Evolutionary conservation across 1,140 invertebrate species (phyloP).

Genomic region (Odontomachus brunneus): DNA sequence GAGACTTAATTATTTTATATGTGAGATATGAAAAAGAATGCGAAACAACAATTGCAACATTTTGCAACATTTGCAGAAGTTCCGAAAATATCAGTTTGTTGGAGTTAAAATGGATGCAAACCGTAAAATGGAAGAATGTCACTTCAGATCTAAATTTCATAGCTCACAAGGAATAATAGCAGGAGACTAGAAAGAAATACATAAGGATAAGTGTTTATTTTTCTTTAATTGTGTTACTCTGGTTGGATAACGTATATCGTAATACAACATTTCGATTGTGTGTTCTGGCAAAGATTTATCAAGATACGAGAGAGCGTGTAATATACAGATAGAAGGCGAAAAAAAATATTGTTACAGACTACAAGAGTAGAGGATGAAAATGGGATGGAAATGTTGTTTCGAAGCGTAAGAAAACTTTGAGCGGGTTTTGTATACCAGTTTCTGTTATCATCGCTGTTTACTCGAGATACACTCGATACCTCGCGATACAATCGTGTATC

Average conservation of each 20-base stretch:
- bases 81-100: too few relatives aligned
- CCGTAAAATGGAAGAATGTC: too few relatives aligned
- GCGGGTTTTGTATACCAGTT: conserved; percentile 20
- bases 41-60: background rate
- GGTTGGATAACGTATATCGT: background rate
- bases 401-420: conserved; percentile 34
- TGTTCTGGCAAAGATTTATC: conserved; percentile 31
- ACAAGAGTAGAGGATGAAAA: background rate
- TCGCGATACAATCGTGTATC: conserved; percentile 4
- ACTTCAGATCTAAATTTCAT: too few relatives aligned
- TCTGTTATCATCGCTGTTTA: conserved; percentile 27
- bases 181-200: background rate
- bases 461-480: background rate
- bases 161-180: too few relatives aligned
- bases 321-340: conserved; percentile 16
- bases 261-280: conserved; percentile 19
- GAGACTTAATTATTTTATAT: background rate
- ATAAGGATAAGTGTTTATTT: background rate
- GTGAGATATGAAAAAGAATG: background rate
- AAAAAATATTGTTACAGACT: conserved; percentile 16
- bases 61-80: too few relatives aligned
- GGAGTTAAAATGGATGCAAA: too few relatives aligned
- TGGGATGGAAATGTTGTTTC: conserved; percentile 1
- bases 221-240: background rate
- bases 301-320: conserved; percentile 10